These are phyloP conservation scores for Dasysyrphus albostriatus DNA, from an alignment of 2,888 invertebrate genomes.

Conservation along the genomic window DNA sequence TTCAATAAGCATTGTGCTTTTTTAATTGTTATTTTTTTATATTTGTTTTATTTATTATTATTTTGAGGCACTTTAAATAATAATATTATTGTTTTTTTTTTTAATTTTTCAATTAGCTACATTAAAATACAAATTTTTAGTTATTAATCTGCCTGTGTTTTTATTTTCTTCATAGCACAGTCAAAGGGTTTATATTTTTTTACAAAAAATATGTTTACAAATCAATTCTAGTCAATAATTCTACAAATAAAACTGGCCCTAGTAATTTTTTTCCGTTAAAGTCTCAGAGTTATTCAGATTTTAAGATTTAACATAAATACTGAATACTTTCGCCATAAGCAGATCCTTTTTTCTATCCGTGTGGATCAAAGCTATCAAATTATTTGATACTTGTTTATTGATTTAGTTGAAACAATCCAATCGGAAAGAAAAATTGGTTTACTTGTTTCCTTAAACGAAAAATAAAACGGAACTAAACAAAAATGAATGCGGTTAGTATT, in stretches of 20 bases:
- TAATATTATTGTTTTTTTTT: neutral
- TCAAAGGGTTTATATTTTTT: neutral
- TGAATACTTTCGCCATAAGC: neutral
- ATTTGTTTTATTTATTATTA: neutral
- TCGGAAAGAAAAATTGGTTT: neutral
- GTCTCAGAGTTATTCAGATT: neutral
- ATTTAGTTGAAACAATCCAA: neutral
- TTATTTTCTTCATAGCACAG: slow-evolving; percentile 1
- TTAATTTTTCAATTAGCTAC: neutral
- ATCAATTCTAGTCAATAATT: neutral
- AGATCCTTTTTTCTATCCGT: neutral
- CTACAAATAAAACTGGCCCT: slow-evolving; percentile 15
- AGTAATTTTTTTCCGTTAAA: neutral
- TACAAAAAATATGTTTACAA: neutral
- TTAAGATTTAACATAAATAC: neutral
- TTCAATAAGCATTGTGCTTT: slow-evolving; percentile 20
- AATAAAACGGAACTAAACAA: neutral
- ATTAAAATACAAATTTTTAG: neutral
- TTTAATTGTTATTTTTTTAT: neutral
- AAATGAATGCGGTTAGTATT: neutral
- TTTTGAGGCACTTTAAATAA: slow-evolving; percentile 39
- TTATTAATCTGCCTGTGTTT: neutral
- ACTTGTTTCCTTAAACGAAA: neutral
- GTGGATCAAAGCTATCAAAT: neutral
- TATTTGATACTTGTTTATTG: neutral